Base-by-base conservation (phyloP, 2,113 vertebrate species). In the Apteryx owenii region DNA sequence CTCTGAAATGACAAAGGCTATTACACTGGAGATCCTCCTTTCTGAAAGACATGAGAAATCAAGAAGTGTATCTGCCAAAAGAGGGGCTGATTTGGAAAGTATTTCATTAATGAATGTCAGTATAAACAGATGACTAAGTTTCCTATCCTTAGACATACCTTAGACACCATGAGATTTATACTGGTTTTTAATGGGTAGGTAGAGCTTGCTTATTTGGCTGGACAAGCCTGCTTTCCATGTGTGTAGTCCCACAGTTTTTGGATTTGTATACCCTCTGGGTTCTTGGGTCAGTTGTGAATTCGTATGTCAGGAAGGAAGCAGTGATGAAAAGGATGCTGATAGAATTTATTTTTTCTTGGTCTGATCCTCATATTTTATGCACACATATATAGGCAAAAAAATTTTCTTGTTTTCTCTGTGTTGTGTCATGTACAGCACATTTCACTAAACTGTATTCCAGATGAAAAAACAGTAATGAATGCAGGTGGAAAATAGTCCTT, bases 1-100 rank as follows among this genome's bases (percentile, higher is more conserved):
- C 86, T 85, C 25, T 50, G 70, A 81, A 95, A 87, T 81, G 81
- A 65, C 61, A 90, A 95, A 87, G 73, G 77, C 56, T 93, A 11
- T 89, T 86, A 71, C 31, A 66, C 38, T 28, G 69, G 69, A 89
- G 48, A 79, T 76, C 42, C 69, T 96, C 60, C 69, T 72, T 92
- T 60, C 73, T 87, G 88, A 72, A 88, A 79, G 77, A 31, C 40
- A 48, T 9, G 38, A 61, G 36, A 33, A 71, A 76, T 48, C 83
- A 87, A 69, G 73, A 95, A 89, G 86, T 42, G 54, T 12, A 72
- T 44, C 38, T 69, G 84, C 69, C 3, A 33, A 75, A 95, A 86
- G 33, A 81, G 10, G 61, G 66, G 60, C 46, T 61, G 31, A 31
- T 64, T 92, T 75, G 40, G 69, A 76, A 89, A 56, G 38, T 62